phyloP scores from a whole-genome alignment of 2,888 invertebrate species.

The Megalurothrips usitatus region DNA sequence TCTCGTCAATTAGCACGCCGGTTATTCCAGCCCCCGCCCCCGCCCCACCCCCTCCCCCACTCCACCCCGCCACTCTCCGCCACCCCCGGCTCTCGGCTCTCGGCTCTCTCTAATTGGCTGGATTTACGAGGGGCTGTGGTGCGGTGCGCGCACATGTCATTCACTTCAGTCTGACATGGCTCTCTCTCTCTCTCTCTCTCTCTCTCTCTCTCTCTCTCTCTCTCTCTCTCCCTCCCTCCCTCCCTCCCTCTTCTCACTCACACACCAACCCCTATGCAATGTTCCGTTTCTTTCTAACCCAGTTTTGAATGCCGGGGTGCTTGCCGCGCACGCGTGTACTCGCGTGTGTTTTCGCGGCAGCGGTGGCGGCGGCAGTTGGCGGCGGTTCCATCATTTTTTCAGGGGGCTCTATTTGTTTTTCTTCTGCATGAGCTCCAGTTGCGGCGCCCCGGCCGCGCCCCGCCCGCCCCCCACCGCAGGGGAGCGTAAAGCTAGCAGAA shows the following conservation, averaged over 20 bases:
- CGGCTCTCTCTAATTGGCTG: conserved; percentile 21
- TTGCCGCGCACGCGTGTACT: conserved; percentile 21
- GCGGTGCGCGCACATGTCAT: conserved; percentile 15
- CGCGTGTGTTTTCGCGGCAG: conserved; percentile 13
- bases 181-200: conserved; percentile 30
- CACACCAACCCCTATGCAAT: conserved; percentile 31
- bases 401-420: not conserved
- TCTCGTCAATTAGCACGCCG: conserved; percentile 18
- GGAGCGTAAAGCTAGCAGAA: not conserved
- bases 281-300: conserved; percentile 34
- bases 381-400: not conserved
- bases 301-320: conserved; percentile 31
- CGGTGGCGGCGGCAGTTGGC: conserved; percentile 22
- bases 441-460: not conserved
- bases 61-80: conserved; percentile 20
- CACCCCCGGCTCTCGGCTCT: not conserved
- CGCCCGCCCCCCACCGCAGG: not conserved
- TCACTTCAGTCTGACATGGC: conserved; percentile 5
- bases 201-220: conserved; percentile 12
- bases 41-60: conserved; percentile 34
- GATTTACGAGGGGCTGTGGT: conserved; percentile 8
- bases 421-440: not conserved
- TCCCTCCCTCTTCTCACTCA: not conserved
- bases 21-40: conserved; percentile 31
- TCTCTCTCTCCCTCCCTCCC: conserved; percentile 27